Conservation (phyloP, 2,797 vertebrate species). For the Falco peregrinus region DNA sequence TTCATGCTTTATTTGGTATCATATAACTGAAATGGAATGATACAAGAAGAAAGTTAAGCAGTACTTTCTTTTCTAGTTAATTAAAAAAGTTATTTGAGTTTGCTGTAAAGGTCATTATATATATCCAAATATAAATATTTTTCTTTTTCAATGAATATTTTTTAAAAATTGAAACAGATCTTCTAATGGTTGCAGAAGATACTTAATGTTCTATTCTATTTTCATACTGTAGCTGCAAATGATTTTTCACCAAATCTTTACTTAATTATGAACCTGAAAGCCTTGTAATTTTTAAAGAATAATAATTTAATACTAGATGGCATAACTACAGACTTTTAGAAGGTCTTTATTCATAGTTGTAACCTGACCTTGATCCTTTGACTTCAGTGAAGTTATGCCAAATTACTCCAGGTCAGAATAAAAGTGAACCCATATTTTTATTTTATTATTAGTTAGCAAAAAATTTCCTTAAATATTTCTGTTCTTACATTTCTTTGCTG, state of each 20-base stretch:
- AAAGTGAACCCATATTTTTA: rapidly evolving
- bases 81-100: background rate
- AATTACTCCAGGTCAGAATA: background rate
- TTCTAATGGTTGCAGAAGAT: background rate
- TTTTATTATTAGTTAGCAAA: background rate
- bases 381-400: background rate
- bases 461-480: rapidly evolving
- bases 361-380: background rate
- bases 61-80: background rate
- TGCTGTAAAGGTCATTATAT: background rate
- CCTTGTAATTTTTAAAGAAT: background rate
- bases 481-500: background rate
- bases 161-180: background rate
- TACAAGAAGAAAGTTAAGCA: background rate
- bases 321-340: background rate
- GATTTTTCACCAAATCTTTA: background rate
- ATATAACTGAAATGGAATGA: background rate
- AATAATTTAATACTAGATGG: background rate
- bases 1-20: background rate
- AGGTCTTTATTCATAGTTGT: background rate
- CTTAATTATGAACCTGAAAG: background rate
- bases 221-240: background rate
- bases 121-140: background rate
- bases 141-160: background rate
- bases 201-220: background rate